Conservation (phyloP, 2,797 vertebrate species). For the Selene dorsalis region DNA sequence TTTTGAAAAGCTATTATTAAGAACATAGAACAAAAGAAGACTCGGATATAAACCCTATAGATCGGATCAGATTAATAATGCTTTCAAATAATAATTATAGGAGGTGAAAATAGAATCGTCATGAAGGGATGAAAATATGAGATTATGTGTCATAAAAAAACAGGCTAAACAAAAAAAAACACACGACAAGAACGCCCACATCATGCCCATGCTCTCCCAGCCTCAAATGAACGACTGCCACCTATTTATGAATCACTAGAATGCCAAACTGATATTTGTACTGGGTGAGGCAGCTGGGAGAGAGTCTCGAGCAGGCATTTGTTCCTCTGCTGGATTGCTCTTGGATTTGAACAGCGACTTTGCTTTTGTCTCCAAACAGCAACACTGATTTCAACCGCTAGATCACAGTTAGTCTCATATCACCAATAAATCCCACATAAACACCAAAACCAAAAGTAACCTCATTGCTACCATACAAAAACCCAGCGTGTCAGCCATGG, state of each 20-base stretch:
- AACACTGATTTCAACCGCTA: slow-evolving; percentile 15
- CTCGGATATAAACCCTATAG: slow-evolving; percentile 25
- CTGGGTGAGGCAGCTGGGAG: slow-evolving; percentile 67
- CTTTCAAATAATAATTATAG: slow-evolving; percentile 27
- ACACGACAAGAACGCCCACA: slow-evolving; percentile 48
- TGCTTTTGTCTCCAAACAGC: slow-evolving; percentile 24
- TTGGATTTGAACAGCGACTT: slow-evolving; percentile 33
- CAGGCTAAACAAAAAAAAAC: slow-evolving; percentile 22
- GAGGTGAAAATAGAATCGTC: slow-evolving; percentile 25
- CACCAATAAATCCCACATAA: background rate
- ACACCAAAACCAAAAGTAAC: background rate
- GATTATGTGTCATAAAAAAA: slow-evolving; percentile 32
- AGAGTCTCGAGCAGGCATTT: slow-evolving; percentile 46
- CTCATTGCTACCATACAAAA: background rate
- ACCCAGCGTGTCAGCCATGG: background rate
- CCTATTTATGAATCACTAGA: slow-evolving; percentile 71
- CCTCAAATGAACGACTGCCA: slow-evolving; percentile 57
- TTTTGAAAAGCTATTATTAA: background rate
- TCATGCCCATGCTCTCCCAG: slow-evolving; percentile 37
- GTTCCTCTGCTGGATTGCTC: slow-evolving; percentile 41
- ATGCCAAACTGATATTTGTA: slow-evolving; percentile 68
- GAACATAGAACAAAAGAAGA: background rate
- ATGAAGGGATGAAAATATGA: slow-evolving; percentile 26
- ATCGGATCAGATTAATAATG: slow-evolving; percentile 20
- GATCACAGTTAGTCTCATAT: background rate